Evolutionary conservation across 1,140 invertebrate species (phyloP), one percentile per base, ranked within the genome.

Genomic region (Drosophila bipectinata): DNA sequence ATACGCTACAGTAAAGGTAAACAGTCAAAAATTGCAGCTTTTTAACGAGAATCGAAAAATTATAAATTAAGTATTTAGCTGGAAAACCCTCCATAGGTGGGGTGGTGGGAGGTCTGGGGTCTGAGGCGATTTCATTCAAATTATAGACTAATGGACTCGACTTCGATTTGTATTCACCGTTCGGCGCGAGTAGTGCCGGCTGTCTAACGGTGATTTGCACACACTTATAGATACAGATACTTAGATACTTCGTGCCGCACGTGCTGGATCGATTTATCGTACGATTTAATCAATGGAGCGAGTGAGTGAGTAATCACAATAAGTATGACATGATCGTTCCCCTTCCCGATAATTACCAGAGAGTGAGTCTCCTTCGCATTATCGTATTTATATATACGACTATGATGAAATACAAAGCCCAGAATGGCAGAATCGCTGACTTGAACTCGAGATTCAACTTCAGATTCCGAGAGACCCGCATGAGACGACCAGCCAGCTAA

Each of bases 381-480:
- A 37, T 28, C 15, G 32, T 59, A 60, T 75, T 76, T 78, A 79
- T 76, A 76, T 78, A 79, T 76, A 76, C 44, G 47, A 69, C 49
- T 68, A 75, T 87, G 82, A 87, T 87, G 82, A 87, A 87, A 87
- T 82, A 53, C 44, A 54, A 32, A 32, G 30, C 56, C 56, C 39
- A n/a, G 12, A 41, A 41, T 14, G 3, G 12, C 14, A 15, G 41
- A 53, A 51, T 39, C 58, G 72, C 51, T 2, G 72, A 76, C 60
- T 71, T 69, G 67, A 69, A 71, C 67, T 71, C 67, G 39, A 71
- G 67, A 71, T 71, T 71, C 67, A 68, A 71, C 64, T 69, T 68
- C 67, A 68, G 73, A 76, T 76, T 76, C 73, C 72, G 76, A 67
- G 73, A 75, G 77, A 47, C 77, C 77, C 77, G 77, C 77, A 80